These are phyloP conservation scores for Cettia cetti DNA, from an alignment of 2,113 vertebrate species.

Conservation along the genomic window DNA sequence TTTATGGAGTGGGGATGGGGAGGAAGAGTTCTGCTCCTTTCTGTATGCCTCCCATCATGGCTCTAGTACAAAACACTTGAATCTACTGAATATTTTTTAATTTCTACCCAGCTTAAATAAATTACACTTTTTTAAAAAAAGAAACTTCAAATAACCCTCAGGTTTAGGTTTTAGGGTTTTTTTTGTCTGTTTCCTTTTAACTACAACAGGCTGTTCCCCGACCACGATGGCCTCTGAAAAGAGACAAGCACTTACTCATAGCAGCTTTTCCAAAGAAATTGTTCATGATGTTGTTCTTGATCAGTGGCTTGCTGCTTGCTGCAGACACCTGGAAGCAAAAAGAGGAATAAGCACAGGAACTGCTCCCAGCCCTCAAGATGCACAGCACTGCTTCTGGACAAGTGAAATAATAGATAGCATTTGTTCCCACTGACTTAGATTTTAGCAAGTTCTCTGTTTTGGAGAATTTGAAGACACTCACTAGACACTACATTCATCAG, in stretches of 20 bases:
- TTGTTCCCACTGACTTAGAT: background rate
- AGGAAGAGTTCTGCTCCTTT: background rate
- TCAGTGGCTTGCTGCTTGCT: slow-evolving; percentile 74
- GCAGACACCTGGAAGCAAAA: slow-evolving; percentile 74
- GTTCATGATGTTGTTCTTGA: slow-evolving; percentile 73
- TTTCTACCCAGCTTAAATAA: background rate
- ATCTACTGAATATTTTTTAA: background rate
- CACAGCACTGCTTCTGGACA: background rate
- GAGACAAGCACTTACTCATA: slow-evolving; percentile 78
- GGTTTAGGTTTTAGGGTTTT: background rate
- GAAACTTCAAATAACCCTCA: background rate
- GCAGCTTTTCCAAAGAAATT: slow-evolving; percentile 92
- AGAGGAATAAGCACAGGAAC: slow-evolving; percentile 19
- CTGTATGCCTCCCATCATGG: background rate
- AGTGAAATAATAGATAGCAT: background rate
- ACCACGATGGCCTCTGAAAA: background rate
- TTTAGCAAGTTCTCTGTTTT: background rate
- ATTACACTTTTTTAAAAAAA: rapidly evolving
- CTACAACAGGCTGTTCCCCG: background rate
- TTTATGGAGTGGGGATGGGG: background rate
- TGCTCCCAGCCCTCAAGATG: background rate
- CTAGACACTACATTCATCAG: background rate
- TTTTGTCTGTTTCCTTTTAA: background rate
- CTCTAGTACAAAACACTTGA: background rate
- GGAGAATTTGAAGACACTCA: background rate